phyloP scores from a whole-genome alignment of 1,140 invertebrate genomes.

The Whitmania pigra region DNA sequence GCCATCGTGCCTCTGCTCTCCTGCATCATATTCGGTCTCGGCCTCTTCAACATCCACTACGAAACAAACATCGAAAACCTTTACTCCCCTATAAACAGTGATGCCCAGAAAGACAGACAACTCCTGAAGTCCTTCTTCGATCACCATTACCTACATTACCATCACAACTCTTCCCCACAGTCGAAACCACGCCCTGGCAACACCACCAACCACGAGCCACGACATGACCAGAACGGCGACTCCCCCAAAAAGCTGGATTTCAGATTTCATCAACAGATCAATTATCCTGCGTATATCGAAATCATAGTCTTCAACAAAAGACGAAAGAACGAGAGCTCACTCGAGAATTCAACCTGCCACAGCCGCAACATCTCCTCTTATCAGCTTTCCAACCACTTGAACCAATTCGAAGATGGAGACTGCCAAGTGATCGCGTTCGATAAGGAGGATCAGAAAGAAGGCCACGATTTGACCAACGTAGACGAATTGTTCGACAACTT shows the following conservation, averaged over 20 bases:
- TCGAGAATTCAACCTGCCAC: background rate
- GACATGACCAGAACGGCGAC: background rate
- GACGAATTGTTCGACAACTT: conserved; percentile 1
- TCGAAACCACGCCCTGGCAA: too few relatives aligned
- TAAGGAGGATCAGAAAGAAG: background rate
- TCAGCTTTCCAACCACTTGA: background rate
- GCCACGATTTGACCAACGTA: background rate
- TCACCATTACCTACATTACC: background rate
- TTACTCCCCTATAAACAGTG: conserved; percentile 18
- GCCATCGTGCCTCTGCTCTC: conserved; percentile 14
- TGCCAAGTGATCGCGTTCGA: background rate
- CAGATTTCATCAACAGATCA: conserved; percentile 3
- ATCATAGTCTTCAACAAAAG: background rate
- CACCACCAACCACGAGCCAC: too few relatives aligned
- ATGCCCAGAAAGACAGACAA: conserved; percentile 12
- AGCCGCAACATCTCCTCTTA: background rate
- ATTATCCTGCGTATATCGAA: background rate
- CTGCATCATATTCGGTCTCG: conserved; percentile 16
- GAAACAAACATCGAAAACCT: conserved; percentile 18
- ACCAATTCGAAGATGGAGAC: background rate
- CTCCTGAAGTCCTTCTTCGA: background rate
- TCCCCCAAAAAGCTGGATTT: background rate
- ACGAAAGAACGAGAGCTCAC: background rate
- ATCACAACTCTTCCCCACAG: too few relatives aligned
- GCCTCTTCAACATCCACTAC: conserved; percentile 16